Base-by-base conservation (phyloP, 2,888 invertebrate genomes). In the Helleia helle region DNA sequence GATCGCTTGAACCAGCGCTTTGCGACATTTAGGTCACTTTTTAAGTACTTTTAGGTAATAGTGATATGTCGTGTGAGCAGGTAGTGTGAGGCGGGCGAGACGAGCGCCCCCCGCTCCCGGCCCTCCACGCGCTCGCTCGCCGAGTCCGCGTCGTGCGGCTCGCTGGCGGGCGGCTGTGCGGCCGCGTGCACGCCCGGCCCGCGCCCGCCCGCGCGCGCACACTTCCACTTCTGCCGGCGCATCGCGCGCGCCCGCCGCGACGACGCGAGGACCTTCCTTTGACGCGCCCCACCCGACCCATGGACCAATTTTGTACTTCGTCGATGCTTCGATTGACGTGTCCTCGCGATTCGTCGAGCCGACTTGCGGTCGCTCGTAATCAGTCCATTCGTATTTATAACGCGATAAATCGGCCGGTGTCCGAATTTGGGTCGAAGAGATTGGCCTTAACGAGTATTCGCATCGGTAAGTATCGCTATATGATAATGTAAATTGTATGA, bases 41-140 rank as follows among this genome's bases (percentile, higher is more conserved):
- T n/a, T n/a, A n/a, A n/a, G n/a, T n/a, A n/a, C n/a, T n/a, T n/a
- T n/a, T n/a, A n/a, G n/a, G n/a, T n/a, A n/a, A n/a, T n/a, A n/a
- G n/a, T n/a, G n/a, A n/a, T n/a, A n/a, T n/a, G n/a, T 13, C n/a
- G 11, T 12, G n/a, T 29, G 41, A 47, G 14, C 48, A 57, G 73
- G 73, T 79, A 81, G 80, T 83, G 81, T 72, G 80, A 77, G 83
- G 81, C 74, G 64, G 64, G 77, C 79, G 76, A 75, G 80, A 68
- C 75, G 80, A 73, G 80, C 79, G 77, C 74, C 53, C 66, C 64
- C 59, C 69, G 72, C 68, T 71, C 69, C 60, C 71, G 66, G 63
- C 71, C 64, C 54, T 75, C 75, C 65, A 64, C 71, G 74, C 77
- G 77, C 79, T 81, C 80, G 75, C 80, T 80, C 72, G 79, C 79